These are phyloP conservation scores for Danio kyathit DNA, from an alignment of 2,797 vertebrate species.

Conservation along the genomic window DNA sequence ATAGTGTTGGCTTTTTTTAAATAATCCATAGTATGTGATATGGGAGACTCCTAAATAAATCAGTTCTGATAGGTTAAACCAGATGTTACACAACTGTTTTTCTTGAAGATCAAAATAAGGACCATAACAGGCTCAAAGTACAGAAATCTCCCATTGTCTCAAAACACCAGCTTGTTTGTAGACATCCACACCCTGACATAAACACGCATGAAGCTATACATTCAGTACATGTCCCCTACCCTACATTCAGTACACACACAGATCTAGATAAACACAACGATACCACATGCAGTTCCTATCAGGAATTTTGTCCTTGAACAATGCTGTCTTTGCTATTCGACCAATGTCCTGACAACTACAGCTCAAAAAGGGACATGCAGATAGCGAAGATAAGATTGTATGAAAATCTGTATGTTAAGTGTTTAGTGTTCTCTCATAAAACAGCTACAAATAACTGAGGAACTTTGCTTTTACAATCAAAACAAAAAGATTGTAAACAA, in stretches of 20 bases:
- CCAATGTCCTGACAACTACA: background rate
- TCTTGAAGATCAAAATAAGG: conserved; percentile 4
- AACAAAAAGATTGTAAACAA: no score
- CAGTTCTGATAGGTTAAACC: background rate
- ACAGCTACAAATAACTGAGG: no score
- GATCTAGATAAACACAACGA: background rate
- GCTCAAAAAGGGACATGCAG: background rate
- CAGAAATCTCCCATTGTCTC: conserved; percentile 11
- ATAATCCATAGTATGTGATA: no score
- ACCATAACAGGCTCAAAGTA: conserved; percentile 57
- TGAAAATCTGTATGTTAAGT: no score
- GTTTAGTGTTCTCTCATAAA: no score
- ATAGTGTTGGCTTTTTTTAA: no score
- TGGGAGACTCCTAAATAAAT: background rate
- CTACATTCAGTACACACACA: background rate
- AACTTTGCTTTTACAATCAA: no score
- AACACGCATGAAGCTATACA: conserved; percentile 3
- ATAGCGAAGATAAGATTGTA: no score
- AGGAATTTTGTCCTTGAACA: background rate
- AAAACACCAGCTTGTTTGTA: background rate
- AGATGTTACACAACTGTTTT: conserved; percentile 37
- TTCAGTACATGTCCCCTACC: background rate
- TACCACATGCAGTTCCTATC: background rate
- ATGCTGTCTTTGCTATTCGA: no score
- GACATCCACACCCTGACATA: background rate